Percentiles rank a stretch among this genome's conserved stretches.
Evolutionary conservation across 1,140 invertebrate genomes (phyloP).

Genomic region (Saccostrea echinata): DNA sequence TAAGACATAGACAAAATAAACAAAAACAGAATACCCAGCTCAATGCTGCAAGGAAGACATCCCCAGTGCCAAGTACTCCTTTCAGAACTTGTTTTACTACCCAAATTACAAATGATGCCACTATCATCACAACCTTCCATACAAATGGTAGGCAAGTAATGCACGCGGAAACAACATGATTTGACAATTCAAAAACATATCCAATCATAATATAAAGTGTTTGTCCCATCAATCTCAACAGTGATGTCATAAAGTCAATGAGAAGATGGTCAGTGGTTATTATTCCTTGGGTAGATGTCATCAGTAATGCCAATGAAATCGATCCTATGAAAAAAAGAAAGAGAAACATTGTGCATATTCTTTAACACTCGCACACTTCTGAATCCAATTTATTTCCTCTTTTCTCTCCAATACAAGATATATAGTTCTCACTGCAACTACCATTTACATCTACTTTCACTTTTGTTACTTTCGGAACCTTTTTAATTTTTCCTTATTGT

Average conservation of each 20-base stretch:
- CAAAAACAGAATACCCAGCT: conserved; percentile 47
- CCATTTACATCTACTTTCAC: not conserved
- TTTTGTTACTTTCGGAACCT: not conserved
- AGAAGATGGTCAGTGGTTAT: not conserved
- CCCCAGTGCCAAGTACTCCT: conserved; percentile 40
- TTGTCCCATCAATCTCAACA: not conserved
- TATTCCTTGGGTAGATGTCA: not conserved
- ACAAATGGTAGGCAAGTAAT: not conserved
- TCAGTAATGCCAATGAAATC: not conserved
- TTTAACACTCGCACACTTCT: not conserved
- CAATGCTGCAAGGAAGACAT: conserved; percentile 28
- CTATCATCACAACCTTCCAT: not conserved
- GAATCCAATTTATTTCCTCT: too few species aligned
- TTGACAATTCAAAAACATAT: conserved; percentile 1
- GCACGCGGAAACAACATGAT: not conserved
- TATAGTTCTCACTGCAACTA: too few species aligned
- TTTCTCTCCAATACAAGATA: too few species aligned
- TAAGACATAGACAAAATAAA: conserved; percentile 3
- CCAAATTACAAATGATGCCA: conserved; percentile 41
- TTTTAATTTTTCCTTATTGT: too few species aligned
- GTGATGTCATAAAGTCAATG: not conserved
- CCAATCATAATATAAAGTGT: not conserved
- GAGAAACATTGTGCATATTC: not conserved
- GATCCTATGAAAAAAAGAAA: not conserved
- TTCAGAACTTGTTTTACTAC: conserved; percentile 30